Evolutionary conservation across 2,797 vertebrate species (phyloP).

Genomic region (Sandelia bainsii): DNA sequence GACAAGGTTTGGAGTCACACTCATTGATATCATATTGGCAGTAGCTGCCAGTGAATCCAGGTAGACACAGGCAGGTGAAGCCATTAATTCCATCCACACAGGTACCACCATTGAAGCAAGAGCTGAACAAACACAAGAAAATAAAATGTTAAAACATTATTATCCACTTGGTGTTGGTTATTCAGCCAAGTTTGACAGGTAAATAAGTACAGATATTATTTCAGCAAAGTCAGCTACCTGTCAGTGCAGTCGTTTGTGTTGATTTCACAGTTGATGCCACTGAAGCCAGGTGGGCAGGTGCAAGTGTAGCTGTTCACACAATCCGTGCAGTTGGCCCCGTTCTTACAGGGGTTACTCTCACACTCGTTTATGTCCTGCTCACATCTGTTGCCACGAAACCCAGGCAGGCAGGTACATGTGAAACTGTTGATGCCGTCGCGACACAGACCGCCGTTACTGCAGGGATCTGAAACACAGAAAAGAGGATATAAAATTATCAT

Average conservation of each 20-base stretch:
- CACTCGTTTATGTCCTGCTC: slow-evolving; percentile 97
- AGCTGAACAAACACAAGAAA: slow-evolving; percentile 80
- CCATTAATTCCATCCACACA: slow-evolving; percentile 96
- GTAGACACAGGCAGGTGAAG: slow-evolving; percentile 92
- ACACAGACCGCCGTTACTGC: slow-evolving; percentile 94
- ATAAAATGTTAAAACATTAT: neutral
- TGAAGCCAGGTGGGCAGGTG: slow-evolving; percentile 94
- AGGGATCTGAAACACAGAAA: slow-evolving; percentile 86
- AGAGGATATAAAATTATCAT: neutral
- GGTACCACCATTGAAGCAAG: slow-evolving; percentile 96
- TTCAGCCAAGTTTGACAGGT: neutral
- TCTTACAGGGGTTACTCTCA: slow-evolving; percentile 93
- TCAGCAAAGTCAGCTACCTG: slow-evolving; percentile 85
- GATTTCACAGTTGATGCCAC: slow-evolving; percentile 95
- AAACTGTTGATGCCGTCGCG: slow-evolving; percentile 86
- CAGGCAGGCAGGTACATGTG: slow-evolving; percentile 89
- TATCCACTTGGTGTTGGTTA: neutral
- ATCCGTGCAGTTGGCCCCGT: slow-evolving; percentile 96
- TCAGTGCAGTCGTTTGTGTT: slow-evolving; percentile 98
- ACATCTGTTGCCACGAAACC: slow-evolving; percentile 91
- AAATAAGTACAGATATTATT: neutral
- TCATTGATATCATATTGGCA: slow-evolving; percentile 97
- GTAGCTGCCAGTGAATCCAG: slow-evolving; percentile 96
- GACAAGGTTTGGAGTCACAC: slow-evolving; percentile 95
- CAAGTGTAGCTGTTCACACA: slow-evolving; percentile 97